phyloP scores from a whole-genome alignment of 2,113 vertebrate species.

The Polyodon spathula region DNA sequence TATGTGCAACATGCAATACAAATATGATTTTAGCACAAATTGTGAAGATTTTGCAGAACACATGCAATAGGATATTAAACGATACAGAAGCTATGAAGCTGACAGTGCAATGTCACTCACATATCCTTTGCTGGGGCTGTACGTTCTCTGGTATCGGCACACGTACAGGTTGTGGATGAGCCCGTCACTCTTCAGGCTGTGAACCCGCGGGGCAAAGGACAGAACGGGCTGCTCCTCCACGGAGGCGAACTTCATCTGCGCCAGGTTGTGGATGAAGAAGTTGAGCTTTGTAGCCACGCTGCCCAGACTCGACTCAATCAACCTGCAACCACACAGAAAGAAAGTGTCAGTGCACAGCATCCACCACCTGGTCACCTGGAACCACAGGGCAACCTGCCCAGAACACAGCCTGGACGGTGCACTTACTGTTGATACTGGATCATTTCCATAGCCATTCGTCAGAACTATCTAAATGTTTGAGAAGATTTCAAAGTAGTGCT shows the following conservation, averaged over 20 bases:
- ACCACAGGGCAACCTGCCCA: too few relatives aligned
- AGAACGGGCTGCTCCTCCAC: conserved; percentile 70
- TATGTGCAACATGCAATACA: too few relatives aligned
- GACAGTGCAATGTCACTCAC: too few relatives aligned
- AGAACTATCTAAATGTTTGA: too few relatives aligned
- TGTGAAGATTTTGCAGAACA: background rate
- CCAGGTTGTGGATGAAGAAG: conserved; percentile 98
- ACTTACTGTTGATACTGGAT: too few relatives aligned
- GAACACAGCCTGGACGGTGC: too few relatives aligned
- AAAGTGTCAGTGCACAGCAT: background rate
- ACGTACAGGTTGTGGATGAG: conserved; percentile 73
- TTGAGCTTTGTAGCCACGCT: conserved; percentile 97
- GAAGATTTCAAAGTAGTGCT: too few relatives aligned
- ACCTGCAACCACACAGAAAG: conserved; percentile 42
- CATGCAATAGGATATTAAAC: background rate
- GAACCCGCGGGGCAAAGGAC: conserved; percentile 73
- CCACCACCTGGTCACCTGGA: too few relatives aligned
- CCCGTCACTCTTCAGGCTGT: conserved; percentile 67
- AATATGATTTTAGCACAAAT: too few relatives aligned
- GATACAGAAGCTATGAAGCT: too few relatives aligned
- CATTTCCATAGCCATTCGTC: too few relatives aligned
- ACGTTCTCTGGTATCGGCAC: conserved; percentile 69
- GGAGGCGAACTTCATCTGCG: conserved; percentile 90
- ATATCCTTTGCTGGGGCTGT: conserved; percentile 74
- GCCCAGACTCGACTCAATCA: conserved; percentile 93